Evolutionary conservation across 2,888 invertebrate species (phyloP), one percentile per base, ranked within the genome.

Genomic region (Cerastis rubricosa): DNA sequence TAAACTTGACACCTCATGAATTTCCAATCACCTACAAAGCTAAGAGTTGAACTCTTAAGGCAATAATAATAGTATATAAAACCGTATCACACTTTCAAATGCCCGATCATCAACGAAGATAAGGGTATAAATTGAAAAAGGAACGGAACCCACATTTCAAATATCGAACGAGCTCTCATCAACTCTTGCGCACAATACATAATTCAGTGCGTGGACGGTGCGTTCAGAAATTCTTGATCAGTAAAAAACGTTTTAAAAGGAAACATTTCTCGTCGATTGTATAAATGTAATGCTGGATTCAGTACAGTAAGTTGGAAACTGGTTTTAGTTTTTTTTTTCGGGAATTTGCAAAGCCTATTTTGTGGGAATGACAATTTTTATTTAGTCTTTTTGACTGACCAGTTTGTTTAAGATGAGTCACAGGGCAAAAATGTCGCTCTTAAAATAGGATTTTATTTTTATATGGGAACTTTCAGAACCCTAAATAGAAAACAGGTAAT

Each of bases 191-290:
- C 85, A 85, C 84, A 76, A 88, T 89, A 80, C 84, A 89, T 89
- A 83, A 89, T 89, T 89, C 89, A 89, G 83, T 84, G 83, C 87
- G 86, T 84, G 79, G 65, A 59, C 79, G 77, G 76, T 72, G 71
- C 72, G 78, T 73, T 85, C 81, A 80, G 88, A 84, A 89, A 89
- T 89, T 89, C 87, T 83, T 79, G 81, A 88, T 83, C 83, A 75
- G 80, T 81, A 89, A 89, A 88, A 87, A 88, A 84, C 67, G 61
- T 71, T 76, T 87, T 78, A 77, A 84, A 82, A 81, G 75, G 85
- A 83, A 83, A 85, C 71, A 83, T 83, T 85, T 79, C 87, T 86
- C 83, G 85, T 84, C 88, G 77, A 89, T 87, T 89, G 88, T 85
- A 84, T 86, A 76, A 84, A 88, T 78, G 83, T 81, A 87, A 85